These are phyloP conservation scores for Eptesicus fuscus DNA, from an alignment of 2,113 vertebrate species.

Conservation along the genomic window DNA sequence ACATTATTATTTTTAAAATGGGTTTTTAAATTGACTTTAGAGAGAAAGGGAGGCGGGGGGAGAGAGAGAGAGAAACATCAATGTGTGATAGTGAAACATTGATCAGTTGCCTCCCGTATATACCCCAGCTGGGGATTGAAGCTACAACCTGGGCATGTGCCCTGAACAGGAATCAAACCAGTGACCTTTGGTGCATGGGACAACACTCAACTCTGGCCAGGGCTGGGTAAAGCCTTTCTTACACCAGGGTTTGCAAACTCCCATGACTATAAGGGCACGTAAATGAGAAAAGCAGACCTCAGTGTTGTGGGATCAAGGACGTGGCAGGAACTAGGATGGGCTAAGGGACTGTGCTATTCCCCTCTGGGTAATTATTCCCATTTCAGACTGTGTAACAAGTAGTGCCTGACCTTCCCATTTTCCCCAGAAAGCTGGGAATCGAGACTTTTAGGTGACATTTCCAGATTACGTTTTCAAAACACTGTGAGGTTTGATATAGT, in stretches of 20 bases:
- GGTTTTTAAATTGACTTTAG: no score
- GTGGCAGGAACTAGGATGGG: neutral
- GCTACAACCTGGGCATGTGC: no score
- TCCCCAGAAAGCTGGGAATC: neutral
- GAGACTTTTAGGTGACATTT: neutral
- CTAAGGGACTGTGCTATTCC: neutral
- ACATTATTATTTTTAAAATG: no score
- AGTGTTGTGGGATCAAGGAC: neutral
- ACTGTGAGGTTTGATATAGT: neutral
- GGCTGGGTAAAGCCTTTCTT: neutral
- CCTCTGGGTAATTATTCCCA: neutral
- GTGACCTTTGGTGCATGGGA: no score
- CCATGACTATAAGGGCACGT: neutral
- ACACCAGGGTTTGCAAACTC: neutral
- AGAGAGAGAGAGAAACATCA: no score
- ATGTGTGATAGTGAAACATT: no score
- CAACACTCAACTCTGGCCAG: no score
- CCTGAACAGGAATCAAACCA: no score
- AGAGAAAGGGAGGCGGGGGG: no score
- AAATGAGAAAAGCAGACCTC: neutral
- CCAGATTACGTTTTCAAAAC: neutral
- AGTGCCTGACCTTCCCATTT: neutral
- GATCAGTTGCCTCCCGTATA: no score
- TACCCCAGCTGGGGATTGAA: no score
- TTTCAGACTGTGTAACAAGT: neutral